Percentiles rank a stretch among this genome's conserved stretches.
Evolutionary conservation across 2,797 vertebrate genomes (phyloP).

Genomic region (Peromyscus attwateri): DNA sequence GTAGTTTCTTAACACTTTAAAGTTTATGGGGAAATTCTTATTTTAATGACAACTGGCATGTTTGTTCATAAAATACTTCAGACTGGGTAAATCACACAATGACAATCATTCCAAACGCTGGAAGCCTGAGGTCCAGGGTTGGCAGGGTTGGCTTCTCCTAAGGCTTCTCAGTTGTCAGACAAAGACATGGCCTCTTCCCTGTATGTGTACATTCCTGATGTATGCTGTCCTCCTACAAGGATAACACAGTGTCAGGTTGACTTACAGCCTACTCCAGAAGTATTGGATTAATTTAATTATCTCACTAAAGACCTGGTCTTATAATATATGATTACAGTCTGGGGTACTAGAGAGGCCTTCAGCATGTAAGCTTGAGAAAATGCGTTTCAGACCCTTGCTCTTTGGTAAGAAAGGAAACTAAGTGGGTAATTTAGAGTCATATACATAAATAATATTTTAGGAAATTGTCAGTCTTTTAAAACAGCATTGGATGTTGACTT

Average conservation of each 20-base stretch:
- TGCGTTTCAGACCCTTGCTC: background rate
- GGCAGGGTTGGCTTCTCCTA: background rate
- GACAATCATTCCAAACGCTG: background rate
- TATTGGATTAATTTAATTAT: background rate
- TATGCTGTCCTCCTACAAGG: background rate
- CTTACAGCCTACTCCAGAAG: background rate
- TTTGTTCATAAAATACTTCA: slow-evolving; percentile 7
- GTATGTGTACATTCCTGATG: background rate
- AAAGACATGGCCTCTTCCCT: background rate
- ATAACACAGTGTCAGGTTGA: background rate
- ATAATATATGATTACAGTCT: background rate
- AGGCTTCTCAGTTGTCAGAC: background rate
- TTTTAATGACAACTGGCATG: slow-evolving; percentile 2
- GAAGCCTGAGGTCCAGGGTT: background rate
- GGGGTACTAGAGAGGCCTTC: background rate
- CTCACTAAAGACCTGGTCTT: background rate
- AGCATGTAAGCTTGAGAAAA: background rate
- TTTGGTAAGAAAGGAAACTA: slow-evolving; percentile 8
- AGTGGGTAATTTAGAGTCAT: background rate
- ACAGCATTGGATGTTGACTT: slow-evolving; percentile 33
- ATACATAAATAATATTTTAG: slow-evolving; percentile 28
- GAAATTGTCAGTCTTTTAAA: slow-evolving; percentile 20
- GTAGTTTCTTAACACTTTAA: slow-evolving; percentile 33
- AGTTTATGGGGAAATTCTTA: slow-evolving; percentile 36
- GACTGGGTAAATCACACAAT: background rate